Evolutionary conservation across 92 coral and sea anemone species (phyloP), one percentile per base, ranked within the genome.

Genomic region (Montipora capitata): DNA sequence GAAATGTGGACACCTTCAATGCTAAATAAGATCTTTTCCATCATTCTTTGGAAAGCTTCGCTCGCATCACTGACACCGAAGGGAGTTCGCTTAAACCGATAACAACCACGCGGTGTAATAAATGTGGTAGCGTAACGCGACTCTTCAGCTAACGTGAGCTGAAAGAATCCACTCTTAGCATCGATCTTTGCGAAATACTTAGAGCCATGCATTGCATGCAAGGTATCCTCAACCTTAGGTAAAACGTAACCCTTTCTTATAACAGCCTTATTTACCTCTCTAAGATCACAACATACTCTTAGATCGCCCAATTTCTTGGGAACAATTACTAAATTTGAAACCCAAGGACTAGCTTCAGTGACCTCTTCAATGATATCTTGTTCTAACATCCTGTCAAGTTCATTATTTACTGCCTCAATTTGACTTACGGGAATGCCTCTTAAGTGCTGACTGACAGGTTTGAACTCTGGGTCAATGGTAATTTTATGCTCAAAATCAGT

Each of bases 41-140:
- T 88, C 76, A 90, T 81, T 49, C 74, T 90, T 49, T 90, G 87
- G 17, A 90, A 90, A 2, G 90, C 89, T 85, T 90, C 79, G 71
- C 87, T 90, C 35, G 85, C 69, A 73, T 84, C 90, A 66, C 78
- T 85, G 15, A 89, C 71, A 3, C 89, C 81, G 49, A 90, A 90
- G 35, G 93, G 90, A 78, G 88, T 68, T 45, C 87, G 82, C 75
- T 79, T 90, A 27, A 88, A 88, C 48, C 75, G 70, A 62, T 56
- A 81, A 74, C 86, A 79, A 4, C 76, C 91, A 10, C 51, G 38
- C 10, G 78, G 78, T 6, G 78, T 20, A 20, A 20, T 20, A 20
- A 20, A 20, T 20, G 27, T 20, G 27, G 27, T 20, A 20, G 0
- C 27, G 7, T 89, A 73, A 39, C 78, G 16, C 52, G 44, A 81